Base-by-base conservation (phyloP, 2,888 invertebrate genomes). In the Gasteruption jaculator region DNA sequence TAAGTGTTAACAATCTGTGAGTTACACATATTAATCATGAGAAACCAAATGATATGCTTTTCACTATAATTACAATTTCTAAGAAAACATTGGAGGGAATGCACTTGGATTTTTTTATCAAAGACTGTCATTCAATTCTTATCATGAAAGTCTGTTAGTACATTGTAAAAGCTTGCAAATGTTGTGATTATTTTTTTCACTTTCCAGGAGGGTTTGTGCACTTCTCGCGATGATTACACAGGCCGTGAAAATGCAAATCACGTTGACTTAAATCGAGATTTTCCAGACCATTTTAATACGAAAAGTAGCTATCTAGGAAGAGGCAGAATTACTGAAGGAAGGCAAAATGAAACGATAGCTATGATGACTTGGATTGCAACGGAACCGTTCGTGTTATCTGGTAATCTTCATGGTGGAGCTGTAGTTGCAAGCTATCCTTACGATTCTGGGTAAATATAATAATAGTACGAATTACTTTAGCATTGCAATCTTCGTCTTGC, bases 351-450 rank as follows among this genome's bases (percentile, higher is more conserved):
- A 76, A 94, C 94, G 0, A 65, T 80, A 10, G 90, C 91, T 3
- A 75, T 94, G 56, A 93, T 94, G 78, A 79, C 82, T 27, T 96
- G 94, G 94, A 86, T 95, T 30, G 74, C 83, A 39, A 79, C 80
- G 8, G 82, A 86, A 58, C 91, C 91, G 39, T 96, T 95, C 68
- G 93, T 94, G 21, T 75, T 95, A 34, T 95, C 94, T 0, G 94
- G 89, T 2, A 96, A 95, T 71, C 77, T 95, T 34, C 95, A 95
- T 67, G 95, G 93, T n/a, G 95, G 95, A 3, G 92, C 96, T 22
- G 78, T 99, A 1, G 97, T 99, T 2, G 96, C 95, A 37, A 97
- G 96, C 70, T 99, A 96, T 73, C 99, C 99, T 0, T 99, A 81
- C 63, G 96, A 91, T 68, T 84, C 86, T 11, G 77, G 77, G 88